A percentile compares a stretch with the other conserved stretches of the same genome.
phyloP scores from a whole-genome alignment of 2,797 vertebrate species.

The Parauchenoglanis ngamensis region DNA sequence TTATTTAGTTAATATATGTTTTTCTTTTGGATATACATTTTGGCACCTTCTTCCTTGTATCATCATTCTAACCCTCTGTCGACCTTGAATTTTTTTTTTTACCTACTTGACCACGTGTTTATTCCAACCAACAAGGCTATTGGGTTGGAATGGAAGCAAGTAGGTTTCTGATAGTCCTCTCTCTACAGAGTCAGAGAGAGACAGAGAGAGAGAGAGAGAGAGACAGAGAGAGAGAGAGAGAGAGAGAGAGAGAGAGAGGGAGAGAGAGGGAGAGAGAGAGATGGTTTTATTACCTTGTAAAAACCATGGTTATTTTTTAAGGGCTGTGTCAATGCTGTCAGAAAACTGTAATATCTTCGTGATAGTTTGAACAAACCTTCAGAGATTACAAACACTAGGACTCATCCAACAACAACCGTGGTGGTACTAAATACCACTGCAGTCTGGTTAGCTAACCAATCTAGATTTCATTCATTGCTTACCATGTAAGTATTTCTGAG shows the following conservation, averaged over 20 bases:
- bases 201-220: too few relatives aligned
- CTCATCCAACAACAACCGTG: neutral
- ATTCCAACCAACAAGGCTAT: neutral
- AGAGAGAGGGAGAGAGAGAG: neutral
- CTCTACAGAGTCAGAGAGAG: too few relatives aligned
- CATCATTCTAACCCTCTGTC: neutral
- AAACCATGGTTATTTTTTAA: neutral
- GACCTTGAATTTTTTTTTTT: neutral
- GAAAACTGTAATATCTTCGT: slow-evolving; percentile 16
- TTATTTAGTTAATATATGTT: neutral
- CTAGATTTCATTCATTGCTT: neutral
- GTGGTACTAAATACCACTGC: neutral
- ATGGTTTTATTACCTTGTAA: neutral
- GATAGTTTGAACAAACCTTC: neutral
- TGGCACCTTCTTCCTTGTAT: neutral
- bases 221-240: neutral
- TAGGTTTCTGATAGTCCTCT: neutral
- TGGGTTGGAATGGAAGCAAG: neutral
- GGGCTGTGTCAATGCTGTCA: neutral
- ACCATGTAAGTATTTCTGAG: neutral
- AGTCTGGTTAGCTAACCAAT: neutral
- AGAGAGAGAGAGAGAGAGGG: neutral
- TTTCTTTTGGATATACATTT: neutral
- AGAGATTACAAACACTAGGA: neutral
- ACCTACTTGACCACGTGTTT: neutral